These are phyloP conservation scores for Eubucco bourcierii DNA, from an alignment of 2,113 vertebrate species.

Conservation along the genomic window DNA sequence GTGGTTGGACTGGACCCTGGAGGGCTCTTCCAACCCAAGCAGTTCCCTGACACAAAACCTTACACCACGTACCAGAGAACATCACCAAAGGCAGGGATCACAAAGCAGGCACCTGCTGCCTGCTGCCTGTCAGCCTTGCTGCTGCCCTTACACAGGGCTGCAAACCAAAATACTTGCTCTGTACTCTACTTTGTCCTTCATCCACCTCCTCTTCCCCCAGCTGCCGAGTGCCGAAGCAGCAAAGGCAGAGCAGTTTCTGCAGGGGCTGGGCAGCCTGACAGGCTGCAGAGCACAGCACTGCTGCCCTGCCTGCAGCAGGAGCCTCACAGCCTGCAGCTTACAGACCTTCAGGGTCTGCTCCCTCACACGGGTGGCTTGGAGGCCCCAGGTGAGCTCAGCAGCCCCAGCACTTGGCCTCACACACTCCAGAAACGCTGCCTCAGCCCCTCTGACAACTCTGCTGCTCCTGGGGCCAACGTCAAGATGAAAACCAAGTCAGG, in stretches of 20 bases:
- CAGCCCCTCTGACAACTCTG: background rate
- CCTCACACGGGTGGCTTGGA: background rate
- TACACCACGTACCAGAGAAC: background rate
- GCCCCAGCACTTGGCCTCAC: background rate
- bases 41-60: background rate
- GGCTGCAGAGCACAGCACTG: background rate
- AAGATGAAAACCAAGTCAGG: background rate
- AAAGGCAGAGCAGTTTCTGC: background rate
- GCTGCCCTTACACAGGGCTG: background rate
- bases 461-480: background rate
- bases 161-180: background rate
- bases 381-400: background rate
- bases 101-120: background rate
- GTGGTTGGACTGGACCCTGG: too few species aligned
- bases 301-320: background rate
- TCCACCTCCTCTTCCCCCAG: background rate
- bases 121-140: background rate
- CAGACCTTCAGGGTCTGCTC: background rate
- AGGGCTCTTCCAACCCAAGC: too few species aligned
- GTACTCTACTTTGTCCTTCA: background rate
- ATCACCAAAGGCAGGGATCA: background rate
- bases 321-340: background rate
- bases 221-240: background rate
- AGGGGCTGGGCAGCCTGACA: background rate
- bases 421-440: background rate